Percentiles rank a stretch among this genome's conserved stretches.
These are phyloP conservation scores for Sinodicranocentrus sp. DNA, from an alignment of 2,888 invertebrate genomes.

Conservation along the genomic window DNA sequence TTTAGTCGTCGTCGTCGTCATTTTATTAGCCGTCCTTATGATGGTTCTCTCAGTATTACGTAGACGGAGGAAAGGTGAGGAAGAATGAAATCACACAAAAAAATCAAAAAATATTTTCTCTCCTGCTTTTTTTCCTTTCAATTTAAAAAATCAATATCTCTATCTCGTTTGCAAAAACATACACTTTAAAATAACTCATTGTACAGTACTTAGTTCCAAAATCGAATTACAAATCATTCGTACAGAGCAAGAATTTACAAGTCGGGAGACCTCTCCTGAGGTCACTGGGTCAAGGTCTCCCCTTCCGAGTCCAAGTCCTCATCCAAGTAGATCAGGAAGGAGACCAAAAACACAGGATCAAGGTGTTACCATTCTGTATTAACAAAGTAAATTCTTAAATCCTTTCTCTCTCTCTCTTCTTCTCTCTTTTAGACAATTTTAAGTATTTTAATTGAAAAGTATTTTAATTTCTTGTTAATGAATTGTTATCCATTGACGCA, in stretches of 20 bases:
- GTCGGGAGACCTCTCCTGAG: slow-evolving; percentile 76
- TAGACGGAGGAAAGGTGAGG: slow-evolving; percentile 74
- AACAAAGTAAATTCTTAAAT: no score
- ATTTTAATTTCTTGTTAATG: no score
- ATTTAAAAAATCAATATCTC: not conserved
- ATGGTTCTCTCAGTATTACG: slow-evolving; percentile 75
- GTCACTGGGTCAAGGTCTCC: slow-evolving; percentile 75
- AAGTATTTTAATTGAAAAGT: no score
- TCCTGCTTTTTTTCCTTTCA: not conserved
- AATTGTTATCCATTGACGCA: no score
- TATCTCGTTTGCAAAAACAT: slow-evolving; percentile 3
- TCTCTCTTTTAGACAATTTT: no score
- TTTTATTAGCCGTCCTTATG: slow-evolving; percentile 73
- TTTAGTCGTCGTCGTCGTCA: slow-evolving; percentile 74
- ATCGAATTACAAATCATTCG: slow-evolving; percentile 67
- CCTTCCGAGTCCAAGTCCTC: slow-evolving; percentile 76
- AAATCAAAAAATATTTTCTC: not conserved
- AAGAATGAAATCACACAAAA: slow-evolving; percentile 29
- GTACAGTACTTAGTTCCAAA: slow-evolving; percentile 64
- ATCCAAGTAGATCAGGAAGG: slow-evolving; percentile 73
- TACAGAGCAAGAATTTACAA: slow-evolving; percentile 76
- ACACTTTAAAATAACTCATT: slow-evolving; percentile 37
- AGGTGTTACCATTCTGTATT: slow-evolving; percentile 76
- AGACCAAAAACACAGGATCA: slow-evolving; percentile 74
- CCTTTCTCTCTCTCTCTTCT: no score